Conservation (phyloP, 2,888 invertebrate genomes). For the Branchipolynoe longqiensis region DNA sequence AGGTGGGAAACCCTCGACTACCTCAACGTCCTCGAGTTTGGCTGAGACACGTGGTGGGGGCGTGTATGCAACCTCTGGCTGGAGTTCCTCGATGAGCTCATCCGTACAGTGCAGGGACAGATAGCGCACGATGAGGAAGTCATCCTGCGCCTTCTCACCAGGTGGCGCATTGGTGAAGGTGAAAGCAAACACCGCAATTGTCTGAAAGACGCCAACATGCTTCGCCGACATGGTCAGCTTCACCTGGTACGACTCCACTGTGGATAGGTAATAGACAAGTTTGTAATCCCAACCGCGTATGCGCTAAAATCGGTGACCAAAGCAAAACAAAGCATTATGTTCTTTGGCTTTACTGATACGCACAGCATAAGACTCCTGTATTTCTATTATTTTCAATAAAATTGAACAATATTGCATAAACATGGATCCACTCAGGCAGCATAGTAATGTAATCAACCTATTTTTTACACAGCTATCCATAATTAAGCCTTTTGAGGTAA, state of each 20-base stretch:
- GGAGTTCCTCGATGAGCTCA: constrained; percentile 68
- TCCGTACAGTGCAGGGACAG: constrained; percentile 69
- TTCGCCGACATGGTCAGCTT: constrained; percentile 66
- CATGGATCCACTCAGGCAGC: too few species aligned
- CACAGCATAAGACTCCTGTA: too few species aligned
- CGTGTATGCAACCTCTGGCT: constrained; percentile 69
- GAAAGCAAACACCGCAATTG: constrained; percentile 70
- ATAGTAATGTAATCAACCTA: not conserved
- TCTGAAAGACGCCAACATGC: constrained; percentile 71
- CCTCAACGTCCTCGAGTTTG: constrained; percentile 63
- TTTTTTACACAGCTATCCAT: not conserved
- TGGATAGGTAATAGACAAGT: constrained; percentile 57
- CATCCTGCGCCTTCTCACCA: not conserved
- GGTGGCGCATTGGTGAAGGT: constrained; percentile 63
- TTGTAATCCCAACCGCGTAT: too few species aligned
- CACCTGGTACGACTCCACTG: constrained; percentile 69
- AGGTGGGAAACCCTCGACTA: constrained; percentile 69
- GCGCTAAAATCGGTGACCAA: not conserved
- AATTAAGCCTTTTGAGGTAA: too few species aligned
- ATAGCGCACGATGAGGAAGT: constrained; percentile 70
- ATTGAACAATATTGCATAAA: too few species aligned
- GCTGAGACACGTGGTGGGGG: constrained; percentile 67
- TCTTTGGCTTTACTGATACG: not conserved
- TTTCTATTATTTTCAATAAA: too few species aligned
- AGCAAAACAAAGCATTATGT: not conserved